Evolutionary conservation across 2,888 invertebrate species (phyloP).

Genomic region (Rhingia rostrata): DNA sequence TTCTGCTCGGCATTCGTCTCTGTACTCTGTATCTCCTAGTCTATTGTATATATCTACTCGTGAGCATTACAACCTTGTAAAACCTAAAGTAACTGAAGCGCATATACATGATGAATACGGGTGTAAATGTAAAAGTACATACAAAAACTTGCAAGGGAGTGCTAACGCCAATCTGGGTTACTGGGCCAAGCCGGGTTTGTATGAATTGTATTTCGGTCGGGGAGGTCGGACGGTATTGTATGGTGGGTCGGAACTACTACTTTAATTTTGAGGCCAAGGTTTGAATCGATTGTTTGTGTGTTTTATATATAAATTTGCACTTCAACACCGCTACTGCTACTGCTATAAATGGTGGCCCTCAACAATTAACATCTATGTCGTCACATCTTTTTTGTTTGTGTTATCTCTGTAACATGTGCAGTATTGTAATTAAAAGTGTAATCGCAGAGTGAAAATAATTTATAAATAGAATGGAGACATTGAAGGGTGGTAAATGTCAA

Average conservation of each 20-base stretch:
- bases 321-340: slow-evolving; percentile 8
- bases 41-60: slow-evolving; percentile 6
- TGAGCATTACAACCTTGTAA: slow-evolving; percentile 66
- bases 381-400: slow-evolving; percentile 17
- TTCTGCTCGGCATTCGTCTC: slow-evolving; percentile 44
- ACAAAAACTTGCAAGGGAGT: slow-evolving; percentile 58
- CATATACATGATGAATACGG: slow-evolving; percentile 9
- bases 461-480: background rate
- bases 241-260: slow-evolving; percentile 39
- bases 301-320: slow-evolving; percentile 14
- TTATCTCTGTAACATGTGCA: slow-evolving; percentile 39
- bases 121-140: slow-evolving; percentile 9
- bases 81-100: slow-evolving; percentile 54
- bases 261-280: slow-evolving; percentile 66
- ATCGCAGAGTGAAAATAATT: background rate
- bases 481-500: too few relatives aligned
- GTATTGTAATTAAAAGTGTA: slow-evolving; percentile 45
- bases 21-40: background rate
- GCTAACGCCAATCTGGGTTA: slow-evolving; percentile 60
- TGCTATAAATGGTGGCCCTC: slow-evolving; percentile 27
- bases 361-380: slow-evolving; percentile 31
- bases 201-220: slow-evolving; percentile 53
- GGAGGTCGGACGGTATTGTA: slow-evolving; percentile 11
- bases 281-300: slow-evolving; percentile 62
- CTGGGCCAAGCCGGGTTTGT: slow-evolving; percentile 66